Base-by-base conservation (phyloP, 2,113 vertebrate genomes). In the Rhynchopsitta pachyrhyncha region DNA sequence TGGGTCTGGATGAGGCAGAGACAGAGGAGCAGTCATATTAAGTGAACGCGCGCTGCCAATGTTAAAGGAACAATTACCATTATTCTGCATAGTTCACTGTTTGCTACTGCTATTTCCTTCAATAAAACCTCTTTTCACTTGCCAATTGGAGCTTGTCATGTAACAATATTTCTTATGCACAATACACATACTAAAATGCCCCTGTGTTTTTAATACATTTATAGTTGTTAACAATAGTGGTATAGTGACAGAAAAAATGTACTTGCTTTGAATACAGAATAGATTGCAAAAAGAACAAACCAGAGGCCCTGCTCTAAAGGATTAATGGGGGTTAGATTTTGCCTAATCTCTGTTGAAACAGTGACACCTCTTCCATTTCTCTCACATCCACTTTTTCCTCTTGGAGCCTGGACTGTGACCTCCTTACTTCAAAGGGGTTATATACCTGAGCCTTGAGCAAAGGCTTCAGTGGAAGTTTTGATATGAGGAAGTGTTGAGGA, bases 1-100 rank as follows among this genome's bases (percentile, higher is more conserved):
- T 96, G 98, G 97, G 97, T 97, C 97, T 93, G 93, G 95, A 96
- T 93, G 94, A 96, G 93, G 93, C 94, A 95, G 90, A 97, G 95
- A 96, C 96, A 97, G 97, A 98, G 97, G 94, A 97, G 95, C 90
- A 97, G 90, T 94, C 69, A 78, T 97, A 97, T 97, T 97, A 97
- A 96, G 96, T 91, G 95, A 97, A 92, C 17, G 39, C 6, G 49
- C 25, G 60, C 93, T 91, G 90, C 92, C 95, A 94, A 47, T 92
- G 96, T 97, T 97, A 97, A 97, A 97, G 96, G 97, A 97, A 97
- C 96, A 97, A 98, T 98, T 96, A 97, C 95, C 95, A 96, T 98
- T 95, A 97, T 96, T 92, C 91, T 92, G 82, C 94, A 87, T 93
- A 88, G 94, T 96, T 98, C 86, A 63, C 97, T 96, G 95, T 97